Evolutionary conservation across 2,113 vertebrate species (phyloP).

Genomic region (Leucoraja erinaceus): DNA sequence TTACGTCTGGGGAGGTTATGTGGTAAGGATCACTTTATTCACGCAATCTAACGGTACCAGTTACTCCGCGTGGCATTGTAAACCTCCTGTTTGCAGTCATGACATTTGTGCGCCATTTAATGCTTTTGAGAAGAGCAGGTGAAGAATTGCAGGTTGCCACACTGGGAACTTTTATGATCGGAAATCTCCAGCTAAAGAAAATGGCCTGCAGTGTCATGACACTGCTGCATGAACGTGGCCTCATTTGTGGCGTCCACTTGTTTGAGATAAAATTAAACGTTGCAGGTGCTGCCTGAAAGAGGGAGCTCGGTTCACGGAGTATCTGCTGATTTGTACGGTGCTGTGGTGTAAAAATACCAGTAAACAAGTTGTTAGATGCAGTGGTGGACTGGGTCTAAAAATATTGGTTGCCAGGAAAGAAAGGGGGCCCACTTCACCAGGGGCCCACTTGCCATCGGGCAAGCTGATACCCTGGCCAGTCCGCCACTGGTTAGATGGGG

Average conservation of each 20-base stretch:
- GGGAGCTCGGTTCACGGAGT: neutral
- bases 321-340: neutral
- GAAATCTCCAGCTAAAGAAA: neutral
- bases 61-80: neutral
- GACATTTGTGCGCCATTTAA: neutral
- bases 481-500: too few species aligned
- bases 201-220: neutral
- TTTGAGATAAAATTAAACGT: neutral
- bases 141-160: neutral
- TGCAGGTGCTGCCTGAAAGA: neutral
- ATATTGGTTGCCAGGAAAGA: too few species aligned
- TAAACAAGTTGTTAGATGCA: neutral
- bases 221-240: neutral
- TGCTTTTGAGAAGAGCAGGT: neutral
- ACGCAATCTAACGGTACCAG: neutral
- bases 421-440: too few species aligned
- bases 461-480: too few species aligned
- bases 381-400: too few species aligned
- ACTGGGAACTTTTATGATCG: neutral
- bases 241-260: neutral
- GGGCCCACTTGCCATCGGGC: too few species aligned
- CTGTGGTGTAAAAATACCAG: neutral
- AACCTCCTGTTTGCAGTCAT: neutral
- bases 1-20: constrained; percentile 28
- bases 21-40: neutral